Evolutionary conservation across 2,113 vertebrate species (phyloP).

Genomic region (Jacana jacana): DNA sequence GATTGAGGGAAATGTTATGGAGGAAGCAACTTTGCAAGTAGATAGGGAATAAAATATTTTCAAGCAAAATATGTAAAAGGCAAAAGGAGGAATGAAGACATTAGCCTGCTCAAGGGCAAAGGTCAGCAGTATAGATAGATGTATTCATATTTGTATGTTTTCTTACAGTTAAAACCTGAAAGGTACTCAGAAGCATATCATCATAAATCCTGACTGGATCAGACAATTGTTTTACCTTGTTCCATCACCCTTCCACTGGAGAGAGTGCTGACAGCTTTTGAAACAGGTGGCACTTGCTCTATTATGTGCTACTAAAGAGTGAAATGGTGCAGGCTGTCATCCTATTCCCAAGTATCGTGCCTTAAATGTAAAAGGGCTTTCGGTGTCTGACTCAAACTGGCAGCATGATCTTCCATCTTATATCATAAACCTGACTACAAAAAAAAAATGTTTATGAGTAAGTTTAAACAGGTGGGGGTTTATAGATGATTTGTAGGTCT

Average conservation of each 20-base stretch:
- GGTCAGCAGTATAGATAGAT: not conserved
- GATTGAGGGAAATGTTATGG: not conserved
- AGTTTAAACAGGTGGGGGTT: not conserved
- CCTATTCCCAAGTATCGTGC: constrained; percentile 44
- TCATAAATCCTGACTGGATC: constrained; percentile 26
- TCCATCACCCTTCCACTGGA: not conserved
- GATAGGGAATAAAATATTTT: not conserved
- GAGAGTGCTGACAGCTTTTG: constrained; percentile 34
- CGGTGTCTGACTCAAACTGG: not conserved
- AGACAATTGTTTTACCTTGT: constrained; percentile 16
- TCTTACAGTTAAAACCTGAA: not conserved
- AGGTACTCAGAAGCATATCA: not conserved
- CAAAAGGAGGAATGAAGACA: not conserved
- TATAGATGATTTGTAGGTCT: not conserved
- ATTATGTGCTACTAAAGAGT: constrained; percentile 43
- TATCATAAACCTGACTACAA: not conserved
- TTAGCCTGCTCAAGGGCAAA: not conserved
- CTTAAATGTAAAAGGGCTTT: constrained; percentile 36
- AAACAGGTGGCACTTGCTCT: constrained; percentile 59
- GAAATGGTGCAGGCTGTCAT: not conserved
- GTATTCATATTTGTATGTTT: not conserved
- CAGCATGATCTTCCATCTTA: not conserved
- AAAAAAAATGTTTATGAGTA: not conserved
- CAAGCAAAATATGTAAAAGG: not conserved
- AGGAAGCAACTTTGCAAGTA: not conserved